phyloP scores from a whole-genome alignment of 2,113 vertebrate genomes.

The Erpornis zantholeuca region DNA sequence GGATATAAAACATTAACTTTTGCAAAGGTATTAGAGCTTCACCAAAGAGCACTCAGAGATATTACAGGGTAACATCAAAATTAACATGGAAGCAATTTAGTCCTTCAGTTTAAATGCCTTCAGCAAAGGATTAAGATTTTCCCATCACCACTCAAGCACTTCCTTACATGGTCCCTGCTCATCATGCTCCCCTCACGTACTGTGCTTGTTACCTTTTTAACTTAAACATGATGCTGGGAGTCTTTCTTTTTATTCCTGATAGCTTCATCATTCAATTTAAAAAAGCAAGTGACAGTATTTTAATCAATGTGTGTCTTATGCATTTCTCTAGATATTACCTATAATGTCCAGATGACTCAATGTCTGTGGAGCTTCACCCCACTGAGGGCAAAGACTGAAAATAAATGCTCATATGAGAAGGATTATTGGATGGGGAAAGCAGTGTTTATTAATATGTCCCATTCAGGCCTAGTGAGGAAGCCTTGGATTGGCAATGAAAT shows the following conservation, averaged over 20 bases:
- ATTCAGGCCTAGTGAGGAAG: background rate
- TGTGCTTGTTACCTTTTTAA: constrained; percentile 2
- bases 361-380: background rate
- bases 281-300: background rate
- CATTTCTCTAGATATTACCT: background rate
- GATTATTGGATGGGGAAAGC: background rate
- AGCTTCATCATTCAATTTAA: background rate
- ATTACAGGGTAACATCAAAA: constrained; percentile 43
- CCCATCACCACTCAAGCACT: background rate
- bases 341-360: background rate
- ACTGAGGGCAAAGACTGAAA: background rate
- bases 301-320: background rate
- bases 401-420: background rate
- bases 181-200: background rate
- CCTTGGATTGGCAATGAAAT: background rate
- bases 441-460: background rate
- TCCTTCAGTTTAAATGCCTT: background rate
- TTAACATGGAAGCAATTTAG: constrained; percentile 30
- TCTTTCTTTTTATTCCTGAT: background rate
- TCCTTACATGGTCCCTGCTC: background rate
- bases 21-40: constrained; percentile 25
- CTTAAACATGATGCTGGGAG: background rate
- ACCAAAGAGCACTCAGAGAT: background rate
- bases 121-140: constrained; percentile 23
- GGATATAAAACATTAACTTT: constrained; percentile 47